These are phyloP conservation scores for Collichthys lucidus DNA, from an alignment of 2,113 vertebrate genomes.

Conservation along the genomic window DNA sequence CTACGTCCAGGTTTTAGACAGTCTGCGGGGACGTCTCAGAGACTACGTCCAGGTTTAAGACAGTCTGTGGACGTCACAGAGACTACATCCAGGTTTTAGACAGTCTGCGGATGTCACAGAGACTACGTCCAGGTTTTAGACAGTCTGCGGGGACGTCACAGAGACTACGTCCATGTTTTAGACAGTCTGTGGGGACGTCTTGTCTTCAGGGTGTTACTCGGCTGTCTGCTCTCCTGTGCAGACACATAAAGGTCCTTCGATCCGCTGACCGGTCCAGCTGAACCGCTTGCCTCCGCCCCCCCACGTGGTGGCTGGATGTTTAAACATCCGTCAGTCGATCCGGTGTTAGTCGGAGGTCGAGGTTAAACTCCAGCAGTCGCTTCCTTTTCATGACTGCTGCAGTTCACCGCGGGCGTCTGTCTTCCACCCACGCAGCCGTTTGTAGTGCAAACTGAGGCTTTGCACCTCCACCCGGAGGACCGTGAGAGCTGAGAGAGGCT, in stretches of 20 bases:
- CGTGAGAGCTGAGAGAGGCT: neutral
- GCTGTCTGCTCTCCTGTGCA: neutral
- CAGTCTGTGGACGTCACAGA: too few relatives aligned
- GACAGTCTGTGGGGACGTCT: too few relatives aligned
- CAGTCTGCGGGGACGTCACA: too few relatives aligned
- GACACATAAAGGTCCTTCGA: neutral
- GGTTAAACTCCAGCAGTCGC: conserved; percentile 22
- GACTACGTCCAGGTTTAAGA: too few relatives aligned
- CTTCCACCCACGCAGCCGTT: conserved; percentile 34
- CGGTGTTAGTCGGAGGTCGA: neutral
- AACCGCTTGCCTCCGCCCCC: too few relatives aligned
- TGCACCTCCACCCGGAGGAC: neutral
- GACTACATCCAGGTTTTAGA: too few relatives aligned
- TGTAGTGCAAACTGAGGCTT: conserved; percentile 44
- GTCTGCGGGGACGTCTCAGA: too few relatives aligned
- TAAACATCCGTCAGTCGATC: neutral
- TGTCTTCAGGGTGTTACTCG: neutral
- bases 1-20: too few relatives aligned
- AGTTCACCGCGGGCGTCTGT: neutral
- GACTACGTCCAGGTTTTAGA: too few relatives aligned
- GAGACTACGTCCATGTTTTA: too few relatives aligned
- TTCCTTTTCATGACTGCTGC: conserved; percentile 23
- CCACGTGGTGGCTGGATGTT: neutral
- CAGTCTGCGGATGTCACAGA: too few relatives aligned
- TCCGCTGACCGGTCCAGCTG: neutral